Percentiles rank a stretch among this genome's conserved stretches.
Evolutionary conservation across 2,797 vertebrate species (phyloP).

Genomic region (Phataginus tricuspis): DNA sequence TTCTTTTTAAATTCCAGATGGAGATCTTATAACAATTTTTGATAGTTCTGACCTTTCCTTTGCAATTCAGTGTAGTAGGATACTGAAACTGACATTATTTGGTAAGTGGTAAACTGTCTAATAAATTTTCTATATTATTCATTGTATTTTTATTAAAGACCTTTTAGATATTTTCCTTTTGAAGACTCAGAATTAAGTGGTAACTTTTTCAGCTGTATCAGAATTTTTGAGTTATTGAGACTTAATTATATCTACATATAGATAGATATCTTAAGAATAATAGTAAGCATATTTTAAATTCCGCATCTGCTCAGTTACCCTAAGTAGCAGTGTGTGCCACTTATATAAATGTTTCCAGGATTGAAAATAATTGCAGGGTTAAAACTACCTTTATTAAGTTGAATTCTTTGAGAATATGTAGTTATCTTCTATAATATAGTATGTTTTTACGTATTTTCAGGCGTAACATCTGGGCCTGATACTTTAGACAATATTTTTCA

Average conservation of each 20-base stretch:
- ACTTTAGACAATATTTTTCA: background rate
- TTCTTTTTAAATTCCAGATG: conserved; percentile 89
- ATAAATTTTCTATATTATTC: background rate
- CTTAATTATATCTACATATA: background rate
- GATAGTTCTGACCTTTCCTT: conserved; percentile 99
- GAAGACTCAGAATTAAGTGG: conserved; percentile 33
- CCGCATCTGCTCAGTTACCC: background rate
- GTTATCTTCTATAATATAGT: background rate
- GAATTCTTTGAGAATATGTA: conserved; percentile 5
- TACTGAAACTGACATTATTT: conserved; percentile 98
- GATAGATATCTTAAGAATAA: background rate
- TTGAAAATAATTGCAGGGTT: conserved; percentile 33
- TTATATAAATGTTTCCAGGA: background rate
- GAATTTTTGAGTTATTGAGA: conserved; percentile 30
- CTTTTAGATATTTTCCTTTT: conserved; percentile 5
- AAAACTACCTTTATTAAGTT: conserved; percentile 24
- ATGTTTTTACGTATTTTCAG: background rate
- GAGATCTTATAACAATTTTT: conserved; percentile 99
- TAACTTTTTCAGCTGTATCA: background rate
- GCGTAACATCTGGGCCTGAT: background rate
- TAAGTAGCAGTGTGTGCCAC: background rate
- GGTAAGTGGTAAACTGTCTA: conserved; percentile 89
- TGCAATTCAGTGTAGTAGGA: conserved; percentile 99
- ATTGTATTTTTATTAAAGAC: conserved; percentile 59
- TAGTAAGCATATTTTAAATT: conserved; percentile 16